These are phyloP conservation scores for Pogonognathellus flavescens DNA, from an alignment of 1,140 invertebrate species.

Conservation along the genomic window DNA sequence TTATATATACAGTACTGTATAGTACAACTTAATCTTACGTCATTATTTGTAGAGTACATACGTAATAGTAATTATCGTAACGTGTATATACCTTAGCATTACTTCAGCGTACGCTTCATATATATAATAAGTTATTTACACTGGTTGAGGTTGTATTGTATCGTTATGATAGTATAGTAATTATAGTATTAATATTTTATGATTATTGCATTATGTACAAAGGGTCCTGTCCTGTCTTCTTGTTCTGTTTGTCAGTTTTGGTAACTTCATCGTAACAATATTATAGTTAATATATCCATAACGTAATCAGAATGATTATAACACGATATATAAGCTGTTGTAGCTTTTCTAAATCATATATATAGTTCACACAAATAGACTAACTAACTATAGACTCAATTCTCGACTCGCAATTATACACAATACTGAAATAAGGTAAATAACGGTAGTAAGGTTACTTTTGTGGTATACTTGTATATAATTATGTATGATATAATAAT, in stretches of 20 bases:
- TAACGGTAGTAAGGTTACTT: too few species aligned
- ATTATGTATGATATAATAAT: too few species aligned
- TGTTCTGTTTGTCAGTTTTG: conserved; percentile 29
- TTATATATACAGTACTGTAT: conserved; percentile 1
- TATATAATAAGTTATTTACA: conserved; percentile 10
- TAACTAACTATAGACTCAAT: too few species aligned
- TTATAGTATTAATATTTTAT: not conserved
- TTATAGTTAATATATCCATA: not conserved
- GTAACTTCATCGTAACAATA: not conserved
- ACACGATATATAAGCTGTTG: too few species aligned
- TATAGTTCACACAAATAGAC: too few species aligned
- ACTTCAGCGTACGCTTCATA: not conserved
- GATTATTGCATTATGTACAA: conserved; percentile 46
- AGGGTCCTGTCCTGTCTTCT: conserved; percentile 21
- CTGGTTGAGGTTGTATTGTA: conserved; percentile 33
- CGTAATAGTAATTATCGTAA: not conserved
- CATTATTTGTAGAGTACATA: not conserved
- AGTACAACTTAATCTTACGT: not conserved
- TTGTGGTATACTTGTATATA: too few species aligned
- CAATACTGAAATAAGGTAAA: too few species aligned
- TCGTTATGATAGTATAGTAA: not conserved
- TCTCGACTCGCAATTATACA: too few species aligned
- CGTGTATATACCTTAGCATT: conserved; percentile 2
- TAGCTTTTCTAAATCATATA: too few species aligned
- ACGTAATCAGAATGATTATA: not conserved